A percentile compares a stretch with the other conserved stretches of the same genome.
Evolutionary conservation across 2,888 invertebrate genomes (phyloP).

Genomic region (Lithophane leautieri): DNA sequence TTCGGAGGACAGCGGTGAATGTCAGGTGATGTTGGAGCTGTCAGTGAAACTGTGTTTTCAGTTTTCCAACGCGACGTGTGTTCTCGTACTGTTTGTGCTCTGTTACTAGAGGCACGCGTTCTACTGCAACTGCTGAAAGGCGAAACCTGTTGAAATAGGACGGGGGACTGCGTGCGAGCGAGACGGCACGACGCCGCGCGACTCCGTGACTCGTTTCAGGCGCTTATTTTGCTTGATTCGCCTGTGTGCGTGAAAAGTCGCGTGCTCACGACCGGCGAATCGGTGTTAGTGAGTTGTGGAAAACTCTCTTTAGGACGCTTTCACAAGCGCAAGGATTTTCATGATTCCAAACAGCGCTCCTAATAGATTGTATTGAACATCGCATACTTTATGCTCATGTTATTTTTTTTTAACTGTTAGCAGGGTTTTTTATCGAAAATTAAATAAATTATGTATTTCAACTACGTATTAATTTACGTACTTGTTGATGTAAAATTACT

Average conservation of each 20-base stretch:
- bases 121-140: conserved; percentile 88
- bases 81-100: conserved; percentile 88
- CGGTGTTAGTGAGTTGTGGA: conserved; percentile 89
- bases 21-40: conserved; percentile 86
- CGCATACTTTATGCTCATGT: conserved; percentile 48
- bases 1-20: conserved; percentile 81
- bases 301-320: conserved; percentile 88
- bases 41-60: conserved; percentile 89
- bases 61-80: conserved; percentile 86
- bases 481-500: background rate
- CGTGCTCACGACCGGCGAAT: conserved; percentile 83
- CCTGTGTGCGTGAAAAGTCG: conserved; percentile 88
- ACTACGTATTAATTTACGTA: background rate
- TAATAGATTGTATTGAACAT: conserved; percentile 78
- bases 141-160: conserved; percentile 90
- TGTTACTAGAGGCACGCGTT: conserved; percentile 89
- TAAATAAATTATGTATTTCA: background rate
- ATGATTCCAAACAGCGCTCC: conserved; percentile 75
- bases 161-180: conserved; percentile 82
- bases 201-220: conserved; percentile 81
- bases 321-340: conserved; percentile 84
- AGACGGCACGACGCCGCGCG: conserved; percentile 72
- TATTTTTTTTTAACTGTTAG: conserved; percentile 13
- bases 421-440: background rate
- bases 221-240: conserved; percentile 85